Base-by-base conservation (phyloP, 2,888 invertebrate genomes). In the Ectobius pallidus region DNA sequence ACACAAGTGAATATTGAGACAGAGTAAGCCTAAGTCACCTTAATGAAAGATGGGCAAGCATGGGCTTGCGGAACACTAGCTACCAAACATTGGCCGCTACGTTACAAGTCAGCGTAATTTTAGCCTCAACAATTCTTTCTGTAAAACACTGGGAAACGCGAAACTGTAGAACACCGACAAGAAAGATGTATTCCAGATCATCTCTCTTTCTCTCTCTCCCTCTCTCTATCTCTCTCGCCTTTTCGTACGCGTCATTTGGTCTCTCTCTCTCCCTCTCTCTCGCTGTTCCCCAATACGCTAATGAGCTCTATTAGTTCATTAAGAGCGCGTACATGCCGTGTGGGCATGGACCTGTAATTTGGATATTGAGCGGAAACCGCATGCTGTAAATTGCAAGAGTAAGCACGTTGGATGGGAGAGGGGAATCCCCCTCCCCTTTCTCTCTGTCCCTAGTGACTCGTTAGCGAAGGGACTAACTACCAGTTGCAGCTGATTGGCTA, bases 231-330 rank as follows among this genome's bases (percentile, higher is more conserved):
- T 14, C 52, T 25, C 52, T 25, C 27, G 25, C 46, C 44, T 22
- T 44, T 46, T n/a, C n/a, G 20, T 46, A n/a, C 27, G 65, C 65
- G 46, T 65, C 44, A 65, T 65, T 65, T 65, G 30, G 49, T 52
- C 49, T 20, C 44, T 30, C 25, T 39, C n/a, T 14, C 27, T 63
- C 1, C 0, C 11, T 11, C 25, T 18, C 18, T n/a, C 39, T 25
- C 44, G 42, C 42, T 20, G 46, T 34, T 30, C 42, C 20, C 62
- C 73, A 55, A 52, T 73, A 70, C 68, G 58, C 72, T 74, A 74
- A 74, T 72, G 72, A 74, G 72, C 70, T 70, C 74, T 70, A 72
- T 72, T 72, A 74, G 74, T 74, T 74, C 74, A 74, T 74, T 72
- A 74, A 65, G 72, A 55, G 74, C 30, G 62, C 58, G 42, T 70